A percentile compares a stretch with the other conserved stretches of the same genome.
phyloP scores from a whole-genome alignment of 1,140 invertebrate genomes.

The Elymnias hypermnestra region DNA sequence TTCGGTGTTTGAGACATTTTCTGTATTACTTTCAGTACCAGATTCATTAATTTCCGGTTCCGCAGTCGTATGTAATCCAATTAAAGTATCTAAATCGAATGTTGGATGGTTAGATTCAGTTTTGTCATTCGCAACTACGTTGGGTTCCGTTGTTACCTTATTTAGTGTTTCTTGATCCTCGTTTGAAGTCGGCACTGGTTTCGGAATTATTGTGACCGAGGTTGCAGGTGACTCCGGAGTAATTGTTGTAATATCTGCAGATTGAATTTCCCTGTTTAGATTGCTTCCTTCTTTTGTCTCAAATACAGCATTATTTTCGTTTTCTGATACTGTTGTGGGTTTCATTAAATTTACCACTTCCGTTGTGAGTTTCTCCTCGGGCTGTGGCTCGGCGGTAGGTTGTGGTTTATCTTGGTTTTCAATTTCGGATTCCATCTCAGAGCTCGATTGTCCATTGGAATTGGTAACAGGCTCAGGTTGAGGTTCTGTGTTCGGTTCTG shows the following conservation, averaged over 20 bases:
- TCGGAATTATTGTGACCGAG: background rate
- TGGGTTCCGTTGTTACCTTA: constrained; percentile 1
- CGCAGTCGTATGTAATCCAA: constrained; percentile 11
- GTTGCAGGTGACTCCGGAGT: background rate
- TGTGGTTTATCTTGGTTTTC: constrained; percentile 34
- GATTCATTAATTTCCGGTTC: constrained; percentile 1
- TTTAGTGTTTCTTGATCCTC: background rate
- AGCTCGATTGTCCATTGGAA: too few species aligned
- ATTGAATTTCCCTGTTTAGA: constrained; percentile 23
- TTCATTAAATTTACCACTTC: background rate
- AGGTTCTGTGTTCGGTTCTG: constrained; percentile 21
- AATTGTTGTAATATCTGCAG: constrained; percentile 5
- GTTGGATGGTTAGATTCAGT: constrained; percentile 17
- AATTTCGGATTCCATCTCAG: too few species aligned
- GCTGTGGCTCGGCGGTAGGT: constrained; percentile 28
- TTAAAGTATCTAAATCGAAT: constrained; percentile 20
- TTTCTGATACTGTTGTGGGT: too few species aligned
- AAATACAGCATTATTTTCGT: too few species aligned
- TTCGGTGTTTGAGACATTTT: background rate
- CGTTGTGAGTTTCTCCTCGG: background rate
- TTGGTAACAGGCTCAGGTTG: too few species aligned
- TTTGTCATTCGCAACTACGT: constrained; percentile 3
- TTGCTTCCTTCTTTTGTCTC: constrained; percentile 30
- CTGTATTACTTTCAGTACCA: background rate
- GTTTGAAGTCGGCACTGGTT: background rate